phyloP scores from a whole-genome alignment of 2,888 invertebrate species.

The Tupiocoris notatus region DNA sequence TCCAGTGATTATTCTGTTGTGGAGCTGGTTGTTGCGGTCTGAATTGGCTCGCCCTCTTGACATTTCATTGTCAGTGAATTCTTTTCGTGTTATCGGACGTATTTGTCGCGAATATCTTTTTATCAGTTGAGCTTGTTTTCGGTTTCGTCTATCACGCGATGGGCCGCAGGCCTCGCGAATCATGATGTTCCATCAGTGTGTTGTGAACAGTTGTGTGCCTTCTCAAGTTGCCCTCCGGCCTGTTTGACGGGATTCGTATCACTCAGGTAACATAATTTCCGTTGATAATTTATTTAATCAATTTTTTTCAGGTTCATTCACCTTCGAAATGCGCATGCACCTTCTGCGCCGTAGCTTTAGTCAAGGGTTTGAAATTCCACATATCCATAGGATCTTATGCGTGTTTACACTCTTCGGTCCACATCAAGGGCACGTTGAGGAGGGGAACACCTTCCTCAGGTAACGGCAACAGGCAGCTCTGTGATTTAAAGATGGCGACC shows the following conservation, averaged over 20 bases:
- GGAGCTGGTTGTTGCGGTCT: slow-evolving; percentile 22
- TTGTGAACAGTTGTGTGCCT: slow-evolving; percentile 49
- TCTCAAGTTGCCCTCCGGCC: slow-evolving; percentile 46
- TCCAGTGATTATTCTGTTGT: slow-evolving; percentile 39
- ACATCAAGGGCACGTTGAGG: slow-evolving; percentile 10
- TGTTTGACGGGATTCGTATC: slow-evolving; percentile 48
- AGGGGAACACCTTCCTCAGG: slow-evolving; percentile 47
- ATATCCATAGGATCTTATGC: no score
- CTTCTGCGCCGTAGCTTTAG: no score
- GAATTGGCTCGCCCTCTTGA: background rate
- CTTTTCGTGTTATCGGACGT: background rate
- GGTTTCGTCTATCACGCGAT: background rate
- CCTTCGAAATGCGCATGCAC: slow-evolving; percentile 5
- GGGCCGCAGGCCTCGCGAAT: slow-evolving; percentile 18
- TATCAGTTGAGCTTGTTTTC: no score
- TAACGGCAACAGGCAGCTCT: slow-evolving; percentile 46
- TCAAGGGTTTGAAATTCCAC: background rate
- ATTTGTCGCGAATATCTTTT: background rate
- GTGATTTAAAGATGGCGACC: slow-evolving; percentile 49
- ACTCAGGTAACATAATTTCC: background rate
- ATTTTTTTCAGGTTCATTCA: background rate
- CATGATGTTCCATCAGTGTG: slow-evolving; percentile 48
- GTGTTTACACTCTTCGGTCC: slow-evolving; percentile 25
- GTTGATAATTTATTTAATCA: no score
- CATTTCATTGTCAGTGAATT: slow-evolving; percentile 25